Conservation (phyloP, 2,113 vertebrate genomes). For the Geococcyx californianus region DNA sequence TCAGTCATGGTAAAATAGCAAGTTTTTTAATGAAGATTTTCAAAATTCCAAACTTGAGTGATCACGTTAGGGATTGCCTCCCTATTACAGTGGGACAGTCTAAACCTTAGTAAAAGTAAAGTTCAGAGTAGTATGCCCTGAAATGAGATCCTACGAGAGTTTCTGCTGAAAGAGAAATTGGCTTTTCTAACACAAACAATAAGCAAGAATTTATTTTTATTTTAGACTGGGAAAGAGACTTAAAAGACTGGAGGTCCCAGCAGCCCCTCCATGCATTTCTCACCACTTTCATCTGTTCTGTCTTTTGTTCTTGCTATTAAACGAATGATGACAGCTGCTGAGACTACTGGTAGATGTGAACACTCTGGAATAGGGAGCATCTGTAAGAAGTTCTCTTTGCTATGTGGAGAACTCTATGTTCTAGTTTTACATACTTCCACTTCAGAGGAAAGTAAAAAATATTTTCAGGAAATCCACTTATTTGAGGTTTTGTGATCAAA, state of each 20-base stretch:
- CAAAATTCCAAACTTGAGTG: conserved; percentile 51
- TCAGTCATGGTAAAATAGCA: conserved; percentile 42
- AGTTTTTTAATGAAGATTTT: conserved; percentile 68
- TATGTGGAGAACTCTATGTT: neutral
- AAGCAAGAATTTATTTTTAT: neutral
- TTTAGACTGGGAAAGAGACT: neutral
- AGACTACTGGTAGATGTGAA: neutral
- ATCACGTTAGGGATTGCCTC: neutral
- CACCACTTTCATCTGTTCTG: neutral
- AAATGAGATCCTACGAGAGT: neutral
- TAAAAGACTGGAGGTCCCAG: neutral
- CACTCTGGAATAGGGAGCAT: neutral
- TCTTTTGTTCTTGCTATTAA: neutral
- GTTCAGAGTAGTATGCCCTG: neutral
- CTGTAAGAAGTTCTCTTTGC: neutral
- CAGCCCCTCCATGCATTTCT: neutral
- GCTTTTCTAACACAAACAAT: neutral
- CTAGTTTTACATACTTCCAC: neutral
- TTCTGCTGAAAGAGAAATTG: neutral
- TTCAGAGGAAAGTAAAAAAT: neutral
- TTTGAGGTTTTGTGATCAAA: neutral
- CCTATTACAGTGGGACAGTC: neutral
- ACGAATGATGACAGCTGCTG: neutral
- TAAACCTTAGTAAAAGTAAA: conserved; percentile 20
- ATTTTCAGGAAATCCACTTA: neutral